Percentiles rank a stretch among this genome's conserved stretches.
Evolutionary conservation across 2,888 invertebrate species (phyloP).

Genomic region (Autographa pulchrina): DNA sequence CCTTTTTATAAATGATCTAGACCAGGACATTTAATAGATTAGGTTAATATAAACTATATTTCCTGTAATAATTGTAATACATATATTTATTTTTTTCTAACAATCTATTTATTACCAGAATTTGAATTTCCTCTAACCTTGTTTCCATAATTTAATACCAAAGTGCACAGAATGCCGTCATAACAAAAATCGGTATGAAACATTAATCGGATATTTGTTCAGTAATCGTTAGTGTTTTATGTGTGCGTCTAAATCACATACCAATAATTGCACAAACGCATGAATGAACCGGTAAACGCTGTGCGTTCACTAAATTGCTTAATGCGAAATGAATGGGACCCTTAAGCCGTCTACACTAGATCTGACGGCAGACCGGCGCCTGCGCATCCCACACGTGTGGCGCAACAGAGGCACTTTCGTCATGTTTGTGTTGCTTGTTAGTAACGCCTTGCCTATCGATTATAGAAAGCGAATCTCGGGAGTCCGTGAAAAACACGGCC

Average conservation of each 20-base stretch:
- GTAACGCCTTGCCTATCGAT: slow-evolving; percentile 79
- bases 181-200: slow-evolving; percentile 17
- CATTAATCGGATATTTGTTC: slow-evolving; percentile 31
- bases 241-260: slow-evolving; percentile 69
- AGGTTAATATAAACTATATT: slow-evolving; percentile 50
- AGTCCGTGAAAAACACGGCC: slow-evolving; percentile 65
- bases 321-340: slow-evolving; percentile 88
- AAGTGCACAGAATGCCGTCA: slow-evolving; percentile 25
- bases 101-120: slow-evolving; percentile 32
- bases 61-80: slow-evolving; percentile 52
- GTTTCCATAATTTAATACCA: slow-evolving; percentile 38
- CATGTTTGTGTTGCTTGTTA: slow-evolving; percentile 85
- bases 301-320: slow-evolving; percentile 86
- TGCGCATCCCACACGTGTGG: slow-evolving; percentile 87
- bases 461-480: slow-evolving; percentile 80
- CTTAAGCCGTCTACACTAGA: slow-evolving; percentile 79
- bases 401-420: slow-evolving; percentile 87
- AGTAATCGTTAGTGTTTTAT: slow-evolving; percentile 61
- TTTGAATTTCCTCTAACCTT: slow-evolving; percentile 61
- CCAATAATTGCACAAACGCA: slow-evolving; percentile 77
- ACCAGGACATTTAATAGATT: slow-evolving; percentile 63
- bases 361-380: slow-evolving; percentile 79
- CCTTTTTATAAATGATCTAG: slow-evolving; percentile 66
- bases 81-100: slow-evolving; percentile 36
- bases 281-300: slow-evolving; percentile 86